Base-by-base conservation (phyloP, 2,113 vertebrate species). In the Nasalis larvatus region DNA sequence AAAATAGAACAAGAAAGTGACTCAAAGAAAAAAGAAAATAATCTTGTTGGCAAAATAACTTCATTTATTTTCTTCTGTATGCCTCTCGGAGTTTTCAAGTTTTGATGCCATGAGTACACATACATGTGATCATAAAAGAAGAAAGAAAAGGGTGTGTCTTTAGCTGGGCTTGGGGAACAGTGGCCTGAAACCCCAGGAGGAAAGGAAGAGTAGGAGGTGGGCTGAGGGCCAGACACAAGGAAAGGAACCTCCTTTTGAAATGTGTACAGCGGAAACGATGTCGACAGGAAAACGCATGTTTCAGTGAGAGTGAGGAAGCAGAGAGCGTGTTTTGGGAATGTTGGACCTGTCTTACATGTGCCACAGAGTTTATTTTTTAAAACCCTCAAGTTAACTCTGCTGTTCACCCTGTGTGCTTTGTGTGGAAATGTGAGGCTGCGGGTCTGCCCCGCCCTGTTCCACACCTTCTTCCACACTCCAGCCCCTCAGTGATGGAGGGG, bases 371-470 rank as follows among this genome's bases (percentile, higher is more conserved):
- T 58, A 10, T 9, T 58, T 25, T 58, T 58, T 58, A 58, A 14
- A 27, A 47, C 35, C 47, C 23, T 27, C 35, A 27, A 7, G 8
- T 10, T 73, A n/a, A 20, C 35, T 9, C 4, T 4, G 11, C 78
- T 6, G 5, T 25, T 27, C 0, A 0, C 58, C 1, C 58, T 23
- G 10, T 3, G 47, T 20, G 35, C 8, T 3, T 35, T 20, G 11
- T 0, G 30, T 40, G 1, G 1, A 1, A 7, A 13, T 0, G 4
- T 30, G 73, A 56, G 58, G 17, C 73, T 9, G n/a, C 12, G 4
- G 18, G 37, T 35, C 47, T 49, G 47, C 47, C 13, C 0, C 1
- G 3, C 47, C 47, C 47, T 49, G 47, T 49, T 49, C 47, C 47
- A 49, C 45, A 18, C 8, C 47, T 32, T 45, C 16, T 35, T 35